Base-by-base conservation (phyloP, 1,140 invertebrate species). In the Cotesia typhae region DNA sequence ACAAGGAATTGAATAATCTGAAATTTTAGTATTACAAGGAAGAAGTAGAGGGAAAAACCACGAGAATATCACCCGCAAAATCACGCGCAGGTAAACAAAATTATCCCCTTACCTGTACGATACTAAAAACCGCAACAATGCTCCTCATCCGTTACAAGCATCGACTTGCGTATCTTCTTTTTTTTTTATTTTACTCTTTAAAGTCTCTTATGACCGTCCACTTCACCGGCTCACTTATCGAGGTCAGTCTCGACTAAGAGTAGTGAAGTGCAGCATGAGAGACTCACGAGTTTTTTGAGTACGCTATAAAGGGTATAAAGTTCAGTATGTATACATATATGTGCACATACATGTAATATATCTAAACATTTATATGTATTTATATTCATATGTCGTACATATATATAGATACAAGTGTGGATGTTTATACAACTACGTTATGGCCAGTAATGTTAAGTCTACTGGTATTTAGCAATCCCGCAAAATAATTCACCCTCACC, bases 401-500 rank as follows among this genome's bases (percentile, higher is more conserved):
- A 55, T 55, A 20, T n/a, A 20, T 55, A 0, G 5, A 55, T 55
- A n/a, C n/a, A 20, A 12, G 53, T 55, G 53, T 55, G 53, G 10
- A 55, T 55, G 53, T 55, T 12, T 55, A 4, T 55, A 55, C 17
- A 20, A 12, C 4, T 55, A 20, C 10, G 41, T 47, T 47, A 47
- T 7, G 6, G 9, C 10, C 41, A 47, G 41, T 10, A 9, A 10
- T 47, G 10, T 47, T 2, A 47, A 47, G 5, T 47, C 41, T 47
- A 28, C 10, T 20, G 35, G 12, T 12, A 20, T 14, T 5, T 4
- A 20, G 12, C 7, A 28, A 61, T 12, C 20, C 17, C 60, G 35
- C 20, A 5, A 41, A 66, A 69, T 65, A 66, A 74, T 80, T 74
- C 77, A 83, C 80, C 82, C 84, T 85, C 81, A 68, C 82, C 69